Evolutionary conservation across 2,888 invertebrate species (phyloP), one percentile per base, ranked within the genome.

Genomic region (Halictus ligatus): DNA sequence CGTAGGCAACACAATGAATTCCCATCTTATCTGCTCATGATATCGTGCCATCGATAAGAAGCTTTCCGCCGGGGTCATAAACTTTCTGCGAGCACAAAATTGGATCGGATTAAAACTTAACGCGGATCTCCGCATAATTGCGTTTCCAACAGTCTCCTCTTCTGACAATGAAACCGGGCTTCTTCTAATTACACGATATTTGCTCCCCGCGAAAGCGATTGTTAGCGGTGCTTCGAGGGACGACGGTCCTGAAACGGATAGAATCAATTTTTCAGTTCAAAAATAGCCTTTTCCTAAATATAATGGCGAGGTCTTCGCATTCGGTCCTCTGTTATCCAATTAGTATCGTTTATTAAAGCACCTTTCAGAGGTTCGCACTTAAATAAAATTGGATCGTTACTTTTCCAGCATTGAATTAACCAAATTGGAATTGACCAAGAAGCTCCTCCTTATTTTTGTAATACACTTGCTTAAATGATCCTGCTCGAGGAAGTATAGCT

Each of bases 31-130:
- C 90, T 89, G 91, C 91, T 92, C 89, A 91, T 92, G 92, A 91
- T 92, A 92, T 92, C 92, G 91, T 89, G 92, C 92, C 92, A 93
- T 89, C 90, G 90, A 90, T 93, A 92, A 91, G 92, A 88, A 92
- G 93, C 92, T 92, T 93, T 93, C 87, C 90, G 84, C 89, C 85
- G 80, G 86, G 87, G 89, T 89, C 89, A 88, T 90, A 91, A 92
- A 91, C 91, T 92, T 86, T 80, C 83, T 86, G 84, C 90, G 88
- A 88, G 90, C 90, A 89, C 90, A 92, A 92, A 92, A 90, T 89
- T 89, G 84, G 88, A 86, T 88, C 88, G 88, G 91, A 93, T 93
- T 93, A 93, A 92, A 92, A 92, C 91, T 92, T 92, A 88, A 86
- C 85, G 85, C 80, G 83, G 88, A 83, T 89, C 86, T 78, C 87